Evolutionary conservation across 2,888 invertebrate genomes (phyloP).

Genomic region (Metacarcinus magister): DNA sequence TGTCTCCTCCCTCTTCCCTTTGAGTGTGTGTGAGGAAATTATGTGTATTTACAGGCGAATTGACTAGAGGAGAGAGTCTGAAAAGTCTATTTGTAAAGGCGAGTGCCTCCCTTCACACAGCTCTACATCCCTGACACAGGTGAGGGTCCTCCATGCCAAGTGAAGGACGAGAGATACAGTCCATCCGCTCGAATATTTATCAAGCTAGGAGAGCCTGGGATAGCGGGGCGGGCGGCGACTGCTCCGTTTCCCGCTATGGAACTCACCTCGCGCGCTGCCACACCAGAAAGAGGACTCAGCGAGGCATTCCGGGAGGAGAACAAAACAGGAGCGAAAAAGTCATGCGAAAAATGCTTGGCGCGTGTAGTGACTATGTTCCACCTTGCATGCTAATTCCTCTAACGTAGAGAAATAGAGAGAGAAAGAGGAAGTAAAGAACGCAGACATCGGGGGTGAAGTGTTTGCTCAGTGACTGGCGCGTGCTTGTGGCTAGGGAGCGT

Average conservation of each 20-base stretch:
- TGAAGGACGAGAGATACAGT: conserved; percentile 53
- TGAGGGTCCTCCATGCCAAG: conserved; percentile 37
- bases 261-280: background rate
- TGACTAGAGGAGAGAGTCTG: conserved; percentile 49
- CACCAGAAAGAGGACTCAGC: background rate
- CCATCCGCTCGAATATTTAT: conserved; percentile 37
- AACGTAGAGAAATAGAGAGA: conserved; percentile 45
- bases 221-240: background rate
- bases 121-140: conserved; percentile 51
- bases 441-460: conserved; percentile 36
- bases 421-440: conserved; percentile 31
- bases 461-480: conserved; percentile 46
- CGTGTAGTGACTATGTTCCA: conserved; percentile 1
- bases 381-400: conserved; percentile 32
- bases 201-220: background rate
- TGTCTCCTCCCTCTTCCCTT: conserved; percentile 37
- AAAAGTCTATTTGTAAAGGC: conserved; percentile 51
- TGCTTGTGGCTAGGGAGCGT: conserved; percentile 49
- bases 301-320: background rate
- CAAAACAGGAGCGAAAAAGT: background rate
- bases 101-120: conserved; percentile 51
- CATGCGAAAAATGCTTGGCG: conserved; percentile 28
- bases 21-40: conserved; percentile 50
- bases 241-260: background rate
- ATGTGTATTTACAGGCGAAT: conserved; percentile 51